Conservation (phyloP, 2,113 vertebrate species). For the Nibea coibor region DNA sequence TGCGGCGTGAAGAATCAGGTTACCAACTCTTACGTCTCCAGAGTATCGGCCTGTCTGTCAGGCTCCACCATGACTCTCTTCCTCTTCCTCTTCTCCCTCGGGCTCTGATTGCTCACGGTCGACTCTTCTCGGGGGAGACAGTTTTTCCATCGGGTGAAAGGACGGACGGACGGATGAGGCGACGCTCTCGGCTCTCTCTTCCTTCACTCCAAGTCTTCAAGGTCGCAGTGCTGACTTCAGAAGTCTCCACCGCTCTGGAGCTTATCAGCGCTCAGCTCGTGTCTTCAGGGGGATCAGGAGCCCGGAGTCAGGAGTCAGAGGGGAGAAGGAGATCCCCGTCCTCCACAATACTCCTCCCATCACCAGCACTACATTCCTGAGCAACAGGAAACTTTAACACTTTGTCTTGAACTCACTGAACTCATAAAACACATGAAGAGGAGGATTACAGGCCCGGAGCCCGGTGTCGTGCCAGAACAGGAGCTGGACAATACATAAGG, state of each 20-base stretch:
- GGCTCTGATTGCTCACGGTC: constrained; percentile 17
- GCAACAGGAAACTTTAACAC: neutral
- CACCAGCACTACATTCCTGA: neutral
- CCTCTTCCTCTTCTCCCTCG: constrained; percentile 34
- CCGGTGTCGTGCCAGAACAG: too few species aligned
- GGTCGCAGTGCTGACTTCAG: constrained; percentile 45
- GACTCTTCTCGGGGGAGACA: constrained; percentile 34
- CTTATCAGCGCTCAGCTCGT: constrained; percentile 55
- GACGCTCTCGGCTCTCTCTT: constrained; percentile 24
- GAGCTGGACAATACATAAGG: too few species aligned
- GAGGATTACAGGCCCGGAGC: too few species aligned
- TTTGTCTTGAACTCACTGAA: neutral
- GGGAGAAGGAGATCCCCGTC: constrained; percentile 35
- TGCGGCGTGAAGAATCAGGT: constrained; percentile 60
- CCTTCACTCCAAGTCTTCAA: constrained; percentile 38
- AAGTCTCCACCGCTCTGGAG: constrained; percentile 26
- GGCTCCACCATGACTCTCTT: constrained; percentile 43
- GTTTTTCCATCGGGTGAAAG: constrained; percentile 14
- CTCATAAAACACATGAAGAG: too few species aligned
- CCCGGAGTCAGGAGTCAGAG: constrained; percentile 14
- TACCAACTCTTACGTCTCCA: constrained; percentile 51
- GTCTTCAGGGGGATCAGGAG: constrained; percentile 42
- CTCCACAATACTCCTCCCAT: neutral
- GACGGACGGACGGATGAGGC: constrained; percentile 26
- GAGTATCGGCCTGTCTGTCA: constrained; percentile 60